These are phyloP conservation scores for Molothrus ater DNA, from an alignment of 2,797 vertebrate genomes.

Conservation along the genomic window DNA sequence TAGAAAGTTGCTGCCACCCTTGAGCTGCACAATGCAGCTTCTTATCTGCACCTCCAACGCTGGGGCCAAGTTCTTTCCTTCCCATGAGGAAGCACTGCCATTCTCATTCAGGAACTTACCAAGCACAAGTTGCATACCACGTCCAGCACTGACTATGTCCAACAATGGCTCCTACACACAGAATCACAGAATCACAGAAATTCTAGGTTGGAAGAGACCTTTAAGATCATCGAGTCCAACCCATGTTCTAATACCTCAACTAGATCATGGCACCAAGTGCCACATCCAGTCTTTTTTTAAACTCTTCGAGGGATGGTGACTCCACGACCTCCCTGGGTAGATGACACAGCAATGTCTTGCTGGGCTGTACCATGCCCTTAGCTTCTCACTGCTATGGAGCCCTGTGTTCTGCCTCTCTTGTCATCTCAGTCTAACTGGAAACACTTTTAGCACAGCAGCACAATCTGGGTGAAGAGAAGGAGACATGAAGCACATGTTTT, in stretches of 20 bases:
- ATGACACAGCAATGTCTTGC: neutral
- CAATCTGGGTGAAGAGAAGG: neutral
- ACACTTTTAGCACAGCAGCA: neutral
- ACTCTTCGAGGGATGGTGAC: too few species aligned
- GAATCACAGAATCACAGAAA: too few species aligned
- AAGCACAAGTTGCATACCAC: neutral
- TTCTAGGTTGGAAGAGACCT: too few species aligned
- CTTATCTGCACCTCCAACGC: neutral
- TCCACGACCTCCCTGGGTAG: too few species aligned
- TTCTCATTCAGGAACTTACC: neutral
- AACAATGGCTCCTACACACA: neutral
- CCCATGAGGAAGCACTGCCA: neutral
- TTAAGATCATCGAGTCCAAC: too few species aligned
- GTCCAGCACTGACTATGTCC: neutral
- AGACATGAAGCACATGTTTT: neutral
- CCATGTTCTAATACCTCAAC: too few species aligned
- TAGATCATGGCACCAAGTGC: too few species aligned
- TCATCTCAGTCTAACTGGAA: neutral
- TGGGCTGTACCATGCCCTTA: neutral
- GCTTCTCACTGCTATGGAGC: neutral
- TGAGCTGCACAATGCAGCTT: neutral
- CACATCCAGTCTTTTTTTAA: too few species aligned
- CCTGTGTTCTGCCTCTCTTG: neutral
- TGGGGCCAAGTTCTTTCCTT: neutral
- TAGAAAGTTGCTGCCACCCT: neutral